Base-by-base conservation (phyloP, 2,888 invertebrate species). In the Chrysina gloriosa region DNA sequence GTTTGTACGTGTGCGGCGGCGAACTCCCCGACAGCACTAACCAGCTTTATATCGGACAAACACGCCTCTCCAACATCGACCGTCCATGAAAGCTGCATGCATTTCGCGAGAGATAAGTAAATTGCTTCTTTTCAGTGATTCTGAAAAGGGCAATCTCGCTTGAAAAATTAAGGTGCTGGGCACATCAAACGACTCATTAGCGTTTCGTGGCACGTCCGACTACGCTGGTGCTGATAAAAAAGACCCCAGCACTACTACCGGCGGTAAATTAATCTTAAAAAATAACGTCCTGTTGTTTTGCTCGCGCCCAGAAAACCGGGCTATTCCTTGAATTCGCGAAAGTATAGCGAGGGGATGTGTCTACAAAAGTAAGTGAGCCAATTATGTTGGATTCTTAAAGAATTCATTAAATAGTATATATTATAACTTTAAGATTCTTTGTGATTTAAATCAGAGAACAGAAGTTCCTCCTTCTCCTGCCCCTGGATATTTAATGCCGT, bases 61-160 rank as follows among this genome's bases (percentile, higher is more conserved):
- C 31, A 31, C 29, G 31, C 31, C 52, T 19, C 52, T 52, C n/a
- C 5, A 19, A 16, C 31, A 31, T 7, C 29, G 25, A 25, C 3
- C 56, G 56, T 36, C 21, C 36, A 42, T 61, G 42, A 61, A 42
- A 16, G 39, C 42, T 27, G 42, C 42, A 42, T 61, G 58, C 42
- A 61, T 61, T 61, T 42, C 27, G 9, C 19, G 52, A 14, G 58
- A 61, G 58, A 61, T 61, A 61, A 61, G 58, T 61, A 42, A 61
- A 61, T 61, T 61, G 58, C 58, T 61, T 61, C 58, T 42, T 61
- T 61, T 61, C 58, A 61, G 42, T 42, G 58, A 61, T 61, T 42
- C 42, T 42, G 58, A 61, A 61, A 61, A 61, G 58, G 36, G 58
- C 58, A 61, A 42, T 61, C 42, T n/a, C 42, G 42, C 42, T 52